phyloP scores from a whole-genome alignment of 2,113 vertebrate species.

The Corythornis vintsioides region DNA sequence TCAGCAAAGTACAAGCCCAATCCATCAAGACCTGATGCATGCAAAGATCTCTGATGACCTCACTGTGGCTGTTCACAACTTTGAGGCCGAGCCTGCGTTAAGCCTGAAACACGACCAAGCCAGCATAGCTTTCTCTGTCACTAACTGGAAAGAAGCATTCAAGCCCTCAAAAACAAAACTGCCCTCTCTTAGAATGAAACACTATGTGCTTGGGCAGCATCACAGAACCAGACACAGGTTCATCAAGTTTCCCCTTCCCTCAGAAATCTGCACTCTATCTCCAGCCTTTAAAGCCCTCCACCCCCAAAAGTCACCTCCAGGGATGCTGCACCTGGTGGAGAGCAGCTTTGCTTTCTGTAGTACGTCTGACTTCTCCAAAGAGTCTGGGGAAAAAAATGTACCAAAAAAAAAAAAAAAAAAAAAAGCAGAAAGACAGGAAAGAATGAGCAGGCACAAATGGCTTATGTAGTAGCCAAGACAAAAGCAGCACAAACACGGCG shows the following conservation, averaged over 20 bases:
- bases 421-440: background rate
- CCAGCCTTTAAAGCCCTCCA: background rate
- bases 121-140: background rate
- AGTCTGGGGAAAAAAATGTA: background rate
- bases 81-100: background rate
- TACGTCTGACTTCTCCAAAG: background rate
- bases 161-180: background rate
- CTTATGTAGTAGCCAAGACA: constrained; percentile 7
- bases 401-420: background rate
- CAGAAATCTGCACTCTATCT: background rate
- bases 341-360: background rate
- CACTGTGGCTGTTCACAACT: background rate
- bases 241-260: background rate
- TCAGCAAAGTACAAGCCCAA: constrained; percentile 17
- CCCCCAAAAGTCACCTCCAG: background rate
- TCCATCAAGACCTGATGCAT: background rate
- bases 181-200: background rate
- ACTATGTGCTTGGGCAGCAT: background rate
- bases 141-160: background rate
- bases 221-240: background rate
- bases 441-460: background rate
- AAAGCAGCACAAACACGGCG: background rate
- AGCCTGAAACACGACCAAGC: background rate
- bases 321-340: background rate
- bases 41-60: constrained; percentile 15